Conservation (phyloP, 2,113 vertebrate genomes). For the Dryoscopus gambensis region DNA sequence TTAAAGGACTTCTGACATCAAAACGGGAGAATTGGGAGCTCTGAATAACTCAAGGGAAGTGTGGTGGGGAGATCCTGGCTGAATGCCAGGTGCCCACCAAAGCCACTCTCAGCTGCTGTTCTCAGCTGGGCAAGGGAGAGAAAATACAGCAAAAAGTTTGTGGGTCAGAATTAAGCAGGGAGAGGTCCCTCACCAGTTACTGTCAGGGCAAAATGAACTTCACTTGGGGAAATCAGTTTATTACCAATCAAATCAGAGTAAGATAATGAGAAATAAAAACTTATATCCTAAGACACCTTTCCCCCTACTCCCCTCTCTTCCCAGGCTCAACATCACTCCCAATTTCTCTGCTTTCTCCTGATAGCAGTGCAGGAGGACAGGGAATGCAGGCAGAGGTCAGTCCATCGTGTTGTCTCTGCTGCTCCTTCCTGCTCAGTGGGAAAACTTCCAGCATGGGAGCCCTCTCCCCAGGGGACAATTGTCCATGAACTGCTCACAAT, state of each 20-base stretch:
- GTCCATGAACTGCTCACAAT: neutral
- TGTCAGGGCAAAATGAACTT: neutral
- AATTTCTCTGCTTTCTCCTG: neutral
- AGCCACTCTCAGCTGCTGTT: neutral
- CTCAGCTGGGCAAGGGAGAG: neutral
- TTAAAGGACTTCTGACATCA: neutral
- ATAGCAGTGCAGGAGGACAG: neutral
- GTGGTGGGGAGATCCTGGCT: neutral
- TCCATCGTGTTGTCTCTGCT: neutral
- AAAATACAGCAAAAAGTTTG: rapidly evolving
- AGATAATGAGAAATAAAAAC: neutral
- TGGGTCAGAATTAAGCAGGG: neutral
- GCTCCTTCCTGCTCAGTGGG: neutral
- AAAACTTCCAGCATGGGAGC: neutral
- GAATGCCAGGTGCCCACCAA: neutral
- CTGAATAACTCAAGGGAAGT: neutral
- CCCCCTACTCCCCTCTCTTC: neutral
- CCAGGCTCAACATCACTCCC: neutral
- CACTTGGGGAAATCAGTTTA: neutral
- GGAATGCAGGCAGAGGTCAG: neutral
- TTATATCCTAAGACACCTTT: neutral
- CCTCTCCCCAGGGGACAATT: neutral
- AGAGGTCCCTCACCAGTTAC: neutral
- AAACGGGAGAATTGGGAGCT: neutral
- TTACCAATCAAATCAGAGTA: neutral